Conservation (phyloP, 1,140 invertebrate species). For the Cardiocondyla obscurior region DNA sequence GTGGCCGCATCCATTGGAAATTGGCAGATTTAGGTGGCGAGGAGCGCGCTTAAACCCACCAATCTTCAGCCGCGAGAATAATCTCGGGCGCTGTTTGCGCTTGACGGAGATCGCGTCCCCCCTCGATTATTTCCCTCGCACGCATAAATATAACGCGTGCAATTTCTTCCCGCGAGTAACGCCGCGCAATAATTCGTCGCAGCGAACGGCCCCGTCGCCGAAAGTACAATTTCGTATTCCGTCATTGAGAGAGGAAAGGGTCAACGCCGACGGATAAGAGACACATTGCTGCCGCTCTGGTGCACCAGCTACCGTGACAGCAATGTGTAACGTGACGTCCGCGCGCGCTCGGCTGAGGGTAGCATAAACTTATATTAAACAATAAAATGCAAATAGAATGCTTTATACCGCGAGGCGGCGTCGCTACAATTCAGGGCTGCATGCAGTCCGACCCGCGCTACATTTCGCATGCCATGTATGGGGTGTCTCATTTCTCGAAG, state of each 20-base stretch:
- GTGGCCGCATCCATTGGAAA: slow-evolving; percentile 65
- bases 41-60: slow-evolving; percentile 53
- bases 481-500: slow-evolving; percentile 11
- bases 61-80: slow-evolving; percentile 53
- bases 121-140: slow-evolving; percentile 1
- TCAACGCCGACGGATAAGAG: slow-evolving; percentile 36
- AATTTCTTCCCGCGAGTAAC: not conserved
- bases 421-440: slow-evolving; percentile 48
- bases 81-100: slow-evolving; percentile 44
- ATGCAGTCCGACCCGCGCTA: slow-evolving; percentile 16
- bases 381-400: slow-evolving; percentile 80
- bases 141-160: slow-evolving; percentile 10
- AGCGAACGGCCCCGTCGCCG: slow-evolving; percentile 28
- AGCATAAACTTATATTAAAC: slow-evolving; percentile 81
- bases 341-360: slow-evolving; percentile 45
- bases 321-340: slow-evolving; percentile 32
- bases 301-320: not conserved
- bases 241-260: slow-evolving; percentile 31
- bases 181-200: not conserved
- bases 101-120: slow-evolving; percentile 3
- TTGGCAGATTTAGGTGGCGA: slow-evolving; percentile 68
- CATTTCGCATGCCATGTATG: slow-evolving; percentile 34
- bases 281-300: slow-evolving; percentile 14
- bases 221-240: slow-evolving; percentile 58
- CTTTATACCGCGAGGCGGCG: slow-evolving; percentile 63